phyloP scores from a whole-genome alignment of 2,888 invertebrate species.

The Stenurella melanura region DNA sequence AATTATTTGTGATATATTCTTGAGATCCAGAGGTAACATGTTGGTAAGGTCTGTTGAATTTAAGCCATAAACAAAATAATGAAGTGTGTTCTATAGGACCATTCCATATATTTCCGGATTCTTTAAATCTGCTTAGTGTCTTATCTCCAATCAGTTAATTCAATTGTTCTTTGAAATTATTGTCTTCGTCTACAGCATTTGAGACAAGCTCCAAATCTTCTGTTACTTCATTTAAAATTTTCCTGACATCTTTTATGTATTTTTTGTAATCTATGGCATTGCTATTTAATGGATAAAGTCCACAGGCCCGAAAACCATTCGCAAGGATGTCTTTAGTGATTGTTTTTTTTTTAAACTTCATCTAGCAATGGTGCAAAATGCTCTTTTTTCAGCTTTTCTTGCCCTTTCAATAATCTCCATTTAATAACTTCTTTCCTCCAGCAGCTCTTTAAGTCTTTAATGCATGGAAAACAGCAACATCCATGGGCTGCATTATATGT shows the following conservation, averaged over 20 bases:
- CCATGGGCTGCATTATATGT: constrained; percentile 44
- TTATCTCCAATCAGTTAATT: not conserved
- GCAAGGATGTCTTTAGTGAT: constrained; percentile 46
- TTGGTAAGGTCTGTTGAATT: no score
- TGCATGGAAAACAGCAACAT: constrained; percentile 42
- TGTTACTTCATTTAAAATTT: not conserved
- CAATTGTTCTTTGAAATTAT: not conserved
- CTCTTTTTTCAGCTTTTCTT: constrained; percentile 42
- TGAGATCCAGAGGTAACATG: no score
- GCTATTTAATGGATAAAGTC: constrained; percentile 51
- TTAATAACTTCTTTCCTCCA: constrained; percentile 39
- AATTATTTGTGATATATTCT: no score
- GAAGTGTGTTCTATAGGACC: not conserved
- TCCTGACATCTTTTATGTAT: constrained; percentile 7
- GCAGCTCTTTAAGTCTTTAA: constrained; percentile 34
- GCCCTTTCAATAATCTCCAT: not conserved
- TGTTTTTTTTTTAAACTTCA: constrained; percentile 41
- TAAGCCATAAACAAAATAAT: not conserved
- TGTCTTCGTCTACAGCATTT: not conserved
- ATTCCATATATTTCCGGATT: not conserved
- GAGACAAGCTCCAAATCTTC: not conserved
- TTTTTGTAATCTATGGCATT: constrained; percentile 46
- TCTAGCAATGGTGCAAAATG: constrained; percentile 50
- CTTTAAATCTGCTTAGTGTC: not conserved
- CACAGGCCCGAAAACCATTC: constrained; percentile 51